Percentiles rank a stretch among this genome's conserved stretches.
These are phyloP conservation scores for Prunella fulvescens DNA, from an alignment of 2,113 vertebrate species.

Conservation along the genomic window DNA sequence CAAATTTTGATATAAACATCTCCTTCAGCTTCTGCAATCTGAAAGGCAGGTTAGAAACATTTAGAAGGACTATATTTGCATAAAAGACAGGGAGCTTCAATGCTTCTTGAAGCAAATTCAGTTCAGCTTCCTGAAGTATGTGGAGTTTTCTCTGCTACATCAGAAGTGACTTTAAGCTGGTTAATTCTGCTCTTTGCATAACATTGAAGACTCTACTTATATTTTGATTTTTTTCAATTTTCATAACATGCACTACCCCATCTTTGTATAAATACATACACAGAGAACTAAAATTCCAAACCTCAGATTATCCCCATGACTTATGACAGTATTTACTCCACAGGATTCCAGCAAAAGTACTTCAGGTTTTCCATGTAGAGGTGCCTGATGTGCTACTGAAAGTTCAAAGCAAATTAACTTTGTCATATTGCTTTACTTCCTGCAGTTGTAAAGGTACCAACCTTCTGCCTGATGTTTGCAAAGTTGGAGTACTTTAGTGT, in stretches of 20 bases:
- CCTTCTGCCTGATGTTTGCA: not conserved
- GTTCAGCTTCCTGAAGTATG: not conserved
- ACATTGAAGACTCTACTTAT: not conserved
- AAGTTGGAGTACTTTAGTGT: not conserved
- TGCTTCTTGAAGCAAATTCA: not conserved
- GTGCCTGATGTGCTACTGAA: not conserved
- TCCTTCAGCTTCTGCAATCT: slow-evolving; percentile 89
- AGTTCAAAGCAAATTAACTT: not conserved
- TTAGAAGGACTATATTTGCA: not conserved
- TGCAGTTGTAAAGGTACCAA: not conserved
- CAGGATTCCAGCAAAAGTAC: not conserved
- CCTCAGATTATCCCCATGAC: not conserved
- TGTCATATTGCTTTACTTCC: not conserved
- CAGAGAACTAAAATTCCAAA: not conserved
- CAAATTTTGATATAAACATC: slow-evolving; percentile 84
- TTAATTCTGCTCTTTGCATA: not conserved
- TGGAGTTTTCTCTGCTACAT: not conserved
- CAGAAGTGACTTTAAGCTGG: not conserved
- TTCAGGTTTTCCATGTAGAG: not conserved
- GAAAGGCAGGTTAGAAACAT: slow-evolving; percentile 50
- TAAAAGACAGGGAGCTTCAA: not conserved
- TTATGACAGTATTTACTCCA: not conserved
- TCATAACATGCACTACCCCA: not conserved
- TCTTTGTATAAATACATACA: not conserved
- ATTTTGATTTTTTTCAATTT: not conserved